Conservation (phyloP, 2,888 invertebrate genomes). For the Heteromurus nitidus region DNA sequence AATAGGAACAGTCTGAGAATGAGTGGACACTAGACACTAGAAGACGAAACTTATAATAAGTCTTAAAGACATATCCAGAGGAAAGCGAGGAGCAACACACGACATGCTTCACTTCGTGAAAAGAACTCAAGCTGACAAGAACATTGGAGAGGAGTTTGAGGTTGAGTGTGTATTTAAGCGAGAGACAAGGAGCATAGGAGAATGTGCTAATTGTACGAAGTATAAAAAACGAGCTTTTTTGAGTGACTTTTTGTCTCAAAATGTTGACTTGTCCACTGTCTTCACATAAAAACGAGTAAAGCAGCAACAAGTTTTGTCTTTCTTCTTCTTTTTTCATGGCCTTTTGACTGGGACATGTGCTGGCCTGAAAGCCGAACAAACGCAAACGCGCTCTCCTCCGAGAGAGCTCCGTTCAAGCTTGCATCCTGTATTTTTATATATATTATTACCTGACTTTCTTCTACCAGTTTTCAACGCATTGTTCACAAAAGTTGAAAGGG, state of each 20-base stretch:
- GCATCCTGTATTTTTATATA: constrained; percentile 59
- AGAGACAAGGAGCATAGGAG: background rate
- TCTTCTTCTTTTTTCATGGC: constrained; percentile 9
- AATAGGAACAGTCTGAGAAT: too few species aligned
- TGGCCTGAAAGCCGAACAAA: background rate
- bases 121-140: background rate
- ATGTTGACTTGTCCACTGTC: constrained; percentile 40
- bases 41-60: too few species aligned
- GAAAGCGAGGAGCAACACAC: constrained; percentile 12
- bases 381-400: too few species aligned
- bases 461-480: background rate
- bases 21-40: constrained; percentile 8
- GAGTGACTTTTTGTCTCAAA: constrained; percentile 37
- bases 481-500: constrained; percentile 11
- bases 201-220: background rate
- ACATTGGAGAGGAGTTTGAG: background rate
- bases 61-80: constrained; percentile 5
- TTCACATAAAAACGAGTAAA: constrained; percentile 17
- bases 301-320: constrained; percentile 26
- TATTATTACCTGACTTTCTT: constrained; percentile 13
- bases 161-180: background rate
- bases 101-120: constrained; percentile 17
- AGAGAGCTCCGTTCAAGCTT: constrained; percentile 50
- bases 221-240: constrained; percentile 36
- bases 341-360: constrained; percentile 20